phyloP scores from a whole-genome alignment of 2,888 invertebrate genomes.

The Hydraecia micacea region DNA sequence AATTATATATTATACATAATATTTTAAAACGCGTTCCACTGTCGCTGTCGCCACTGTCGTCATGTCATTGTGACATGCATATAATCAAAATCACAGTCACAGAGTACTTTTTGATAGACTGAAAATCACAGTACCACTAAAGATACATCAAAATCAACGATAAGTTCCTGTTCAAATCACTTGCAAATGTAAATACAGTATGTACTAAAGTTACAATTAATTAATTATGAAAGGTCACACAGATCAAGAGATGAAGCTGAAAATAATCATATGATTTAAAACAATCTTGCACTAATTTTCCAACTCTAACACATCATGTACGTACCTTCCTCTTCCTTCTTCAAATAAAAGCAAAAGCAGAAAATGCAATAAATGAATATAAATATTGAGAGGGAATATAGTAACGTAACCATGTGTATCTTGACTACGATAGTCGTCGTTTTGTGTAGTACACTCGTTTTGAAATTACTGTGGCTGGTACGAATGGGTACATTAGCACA shows the following conservation, averaged over 20 bases:
- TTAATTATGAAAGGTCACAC: neutral
- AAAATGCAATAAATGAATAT: neutral
- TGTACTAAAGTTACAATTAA: neutral
- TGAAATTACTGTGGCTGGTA: slow-evolving; percentile 73
- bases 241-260: neutral
- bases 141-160: neutral
- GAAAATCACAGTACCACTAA: no score
- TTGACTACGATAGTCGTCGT: slow-evolving; percentile 64
- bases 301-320: neutral
- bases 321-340: neutral
- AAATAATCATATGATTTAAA: neutral
- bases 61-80: slow-evolving; percentile 1
- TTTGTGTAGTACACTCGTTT: slow-evolving; percentile 62
- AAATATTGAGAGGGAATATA: neutral
- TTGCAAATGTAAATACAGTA: neutral
- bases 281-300: neutral
- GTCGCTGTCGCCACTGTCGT: no score
- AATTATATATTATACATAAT: no score
- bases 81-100: no score
- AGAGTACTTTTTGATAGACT: no score
- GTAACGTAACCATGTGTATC: slow-evolving; percentile 66
- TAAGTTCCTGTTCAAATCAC: neutral
- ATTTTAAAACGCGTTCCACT: neutral
- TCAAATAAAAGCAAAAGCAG: neutral
- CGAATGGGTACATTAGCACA: slow-evolving; percentile 77